Evolutionary conservation across 2,797 vertebrate species (phyloP).

Genomic region (Squalus acanthias): DNA sequence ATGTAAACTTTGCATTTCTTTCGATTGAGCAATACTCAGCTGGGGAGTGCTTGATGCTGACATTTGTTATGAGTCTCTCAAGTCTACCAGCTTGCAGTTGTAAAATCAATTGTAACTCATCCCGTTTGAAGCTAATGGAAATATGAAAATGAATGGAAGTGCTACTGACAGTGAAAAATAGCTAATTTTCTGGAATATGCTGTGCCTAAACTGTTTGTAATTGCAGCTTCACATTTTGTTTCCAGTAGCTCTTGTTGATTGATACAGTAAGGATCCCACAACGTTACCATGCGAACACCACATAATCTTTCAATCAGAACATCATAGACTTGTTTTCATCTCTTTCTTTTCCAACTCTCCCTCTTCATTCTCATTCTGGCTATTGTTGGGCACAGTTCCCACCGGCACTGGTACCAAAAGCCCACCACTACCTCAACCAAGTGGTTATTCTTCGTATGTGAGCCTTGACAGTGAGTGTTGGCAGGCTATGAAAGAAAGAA

Average conservation of each 20-base stretch:
- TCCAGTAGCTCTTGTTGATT: neutral
- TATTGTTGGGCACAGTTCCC: neutral
- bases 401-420: neutral
- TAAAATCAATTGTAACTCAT: constrained; percentile 30
- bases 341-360: neutral
- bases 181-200: constrained; percentile 30
- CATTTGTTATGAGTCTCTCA: neutral
- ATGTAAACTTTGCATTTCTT: neutral
- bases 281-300: neutral
- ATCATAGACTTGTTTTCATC: neutral
- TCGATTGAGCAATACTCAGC: neutral
- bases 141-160: constrained; percentile 30
- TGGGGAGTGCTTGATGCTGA: neutral
- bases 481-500: too few relatives aligned
- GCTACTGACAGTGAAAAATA: constrained; percentile 31
- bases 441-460: neutral
- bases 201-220: constrained; percentile 25
- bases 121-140: constrained; percentile 30
- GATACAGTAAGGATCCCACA: neutral
- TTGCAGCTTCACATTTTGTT: constrained; percentile 20
- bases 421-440: neutral
- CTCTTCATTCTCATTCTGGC: neutral
- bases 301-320: neutral
- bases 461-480: neutral
- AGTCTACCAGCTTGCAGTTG: neutral